Percentiles rank a stretch among this genome's conserved stretches.
phyloP scores from a whole-genome alignment of 2,113 vertebrate species.

The Philantomba maxwellii region DNA sequence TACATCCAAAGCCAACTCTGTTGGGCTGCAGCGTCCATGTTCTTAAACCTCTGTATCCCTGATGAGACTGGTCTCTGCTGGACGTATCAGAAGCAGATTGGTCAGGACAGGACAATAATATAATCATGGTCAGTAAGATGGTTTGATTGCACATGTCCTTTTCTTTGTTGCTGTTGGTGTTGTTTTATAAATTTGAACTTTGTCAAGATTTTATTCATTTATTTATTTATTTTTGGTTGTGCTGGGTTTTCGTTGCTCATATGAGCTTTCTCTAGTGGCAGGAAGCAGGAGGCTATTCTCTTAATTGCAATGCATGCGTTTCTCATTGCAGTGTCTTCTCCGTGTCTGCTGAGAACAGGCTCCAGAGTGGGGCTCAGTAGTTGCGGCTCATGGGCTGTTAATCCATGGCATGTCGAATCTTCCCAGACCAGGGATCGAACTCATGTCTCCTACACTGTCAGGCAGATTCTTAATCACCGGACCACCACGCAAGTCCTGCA shows the following conservation, averaged over 20 bases:
- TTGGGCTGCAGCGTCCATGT: background rate
- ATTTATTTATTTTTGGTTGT: background rate
- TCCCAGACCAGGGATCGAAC: background rate
- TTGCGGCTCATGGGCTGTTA: rapidly evolving
- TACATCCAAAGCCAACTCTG: background rate
- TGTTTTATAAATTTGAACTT: background rate
- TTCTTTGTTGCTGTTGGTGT: background rate
- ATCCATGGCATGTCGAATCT: background rate
- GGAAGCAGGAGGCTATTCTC: background rate
- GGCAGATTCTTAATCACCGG: background rate
- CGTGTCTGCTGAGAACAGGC: background rate
- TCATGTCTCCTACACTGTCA: background rate
- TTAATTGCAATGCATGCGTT: background rate
- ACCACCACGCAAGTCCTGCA: background rate
- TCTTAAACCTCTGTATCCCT: background rate
- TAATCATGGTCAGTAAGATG: background rate
- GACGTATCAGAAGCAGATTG: background rate
- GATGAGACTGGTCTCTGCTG: background rate
- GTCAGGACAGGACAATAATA: background rate
- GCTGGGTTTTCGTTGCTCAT: background rate
- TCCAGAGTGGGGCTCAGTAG: background rate
- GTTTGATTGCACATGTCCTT: background rate
- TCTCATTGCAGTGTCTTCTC: background rate
- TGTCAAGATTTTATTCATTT: background rate
- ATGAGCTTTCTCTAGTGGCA: background rate